A percentile compares a stretch with the other conserved stretches of the same genome.
Evolutionary conservation across 2,113 vertebrate species (phyloP).

Genomic region (Coregonus clupeaformis): DNA sequence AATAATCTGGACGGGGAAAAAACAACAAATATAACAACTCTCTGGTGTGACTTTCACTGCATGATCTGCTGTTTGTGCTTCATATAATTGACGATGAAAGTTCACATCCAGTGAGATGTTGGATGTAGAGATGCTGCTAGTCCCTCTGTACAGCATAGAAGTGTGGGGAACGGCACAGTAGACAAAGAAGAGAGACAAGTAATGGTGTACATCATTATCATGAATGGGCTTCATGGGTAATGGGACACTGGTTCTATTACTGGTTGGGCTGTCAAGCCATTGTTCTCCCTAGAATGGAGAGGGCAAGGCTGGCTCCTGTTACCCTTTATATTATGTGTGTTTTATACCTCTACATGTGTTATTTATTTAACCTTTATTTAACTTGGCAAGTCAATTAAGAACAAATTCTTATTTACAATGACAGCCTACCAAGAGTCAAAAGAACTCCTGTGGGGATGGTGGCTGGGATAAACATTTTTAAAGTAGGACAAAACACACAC

Average conservation of each 20-base stretch:
- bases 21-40: constrained; percentile 39
- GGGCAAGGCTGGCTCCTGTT: no score
- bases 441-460: no score
- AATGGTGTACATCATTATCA: constrained; percentile 66
- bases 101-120: constrained; percentile 9
- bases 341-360: no score
- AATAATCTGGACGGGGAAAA: constrained; percentile 52
- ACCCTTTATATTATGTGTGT: no score
- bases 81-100: background rate
- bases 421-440: no score
- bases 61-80: background rate
- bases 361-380: no score
- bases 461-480: no score
- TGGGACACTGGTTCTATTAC: constrained; percentile 60
- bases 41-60: constrained; percentile 2
- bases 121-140: constrained; percentile 19
- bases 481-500: no score
- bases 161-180: constrained; percentile 56
- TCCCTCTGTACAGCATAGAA: constrained; percentile 45
- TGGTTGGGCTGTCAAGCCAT: constrained; percentile 55
- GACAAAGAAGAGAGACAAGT: constrained; percentile 53
- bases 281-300: constrained; percentile 57
- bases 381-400: no score
- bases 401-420: no score
- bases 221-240: constrained; percentile 66